Evolutionary conservation across 2,113 vertebrate genomes (phyloP), one percentile per base, ranked within the genome.

Genomic region (Corythoichthys intestinalis): DNA sequence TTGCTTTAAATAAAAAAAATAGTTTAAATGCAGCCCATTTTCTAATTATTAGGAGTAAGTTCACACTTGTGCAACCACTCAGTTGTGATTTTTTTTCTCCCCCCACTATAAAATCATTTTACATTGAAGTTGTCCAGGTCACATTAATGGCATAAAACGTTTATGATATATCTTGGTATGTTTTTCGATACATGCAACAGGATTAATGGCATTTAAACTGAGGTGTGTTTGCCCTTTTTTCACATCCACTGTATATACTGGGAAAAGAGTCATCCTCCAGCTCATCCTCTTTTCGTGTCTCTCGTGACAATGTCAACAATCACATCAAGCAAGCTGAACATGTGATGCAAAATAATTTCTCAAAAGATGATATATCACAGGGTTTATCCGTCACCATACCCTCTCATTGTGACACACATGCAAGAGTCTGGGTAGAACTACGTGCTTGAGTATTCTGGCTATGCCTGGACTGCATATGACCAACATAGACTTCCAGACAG

Each of bases 391-490:
- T 79, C 81, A 70, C 68, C 0, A 13, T 58, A 47, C 75, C 71
- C 67, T 71, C 68, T 76, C 67, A 71, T 79, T 80, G 34, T 79
- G 67, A 76, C 80, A 90, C 73, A 79, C 79, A 84, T 52, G 65
- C 71, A 70, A 50, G 67, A 79, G 71, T 79, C 67, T 84, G 68
- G 75, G 65, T 76, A 76, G 65, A 78, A 84, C 71, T 78, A 73
- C 6, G 59, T 73, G 66, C 66, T 64, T 73, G 49, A 41, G 84
- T 79, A 83, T 75, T 82, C 80, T 81, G 82, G 80, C 82, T 0
- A 81, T 87, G 88, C 91, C 92, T 90, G 83, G 94, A 93, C 94
- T 94, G 94, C 82, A 93, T 94, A 91, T 94, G 94, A 88, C 77
- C 81, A 84, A 78, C 79, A 78, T 41, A 28, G 64, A 80, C 60